These are phyloP conservation scores for Syrista parreyssii DNA, from an alignment of 2,888 invertebrate genomes.

Conservation along the genomic window DNA sequence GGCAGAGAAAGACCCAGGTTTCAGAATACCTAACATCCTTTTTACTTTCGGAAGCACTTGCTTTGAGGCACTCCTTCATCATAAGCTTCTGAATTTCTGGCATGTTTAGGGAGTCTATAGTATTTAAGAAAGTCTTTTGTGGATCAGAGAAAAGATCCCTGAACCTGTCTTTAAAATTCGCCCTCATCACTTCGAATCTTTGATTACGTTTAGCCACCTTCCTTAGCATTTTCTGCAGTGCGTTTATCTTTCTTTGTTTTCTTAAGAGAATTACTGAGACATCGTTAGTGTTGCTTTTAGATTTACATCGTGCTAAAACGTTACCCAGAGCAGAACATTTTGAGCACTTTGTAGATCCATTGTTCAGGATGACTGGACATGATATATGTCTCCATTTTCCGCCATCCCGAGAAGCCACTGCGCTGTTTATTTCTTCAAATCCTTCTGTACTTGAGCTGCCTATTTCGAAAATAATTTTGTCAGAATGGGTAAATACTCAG, in stretches of 20 bases:
- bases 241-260: constrained; percentile 35
- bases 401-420: constrained; percentile 45
- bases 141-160: constrained; percentile 19
- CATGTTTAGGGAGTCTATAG: constrained; percentile 39
- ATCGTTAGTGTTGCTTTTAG: constrained; percentile 28
- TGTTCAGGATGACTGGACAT: constrained; percentile 53
- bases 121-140: constrained; percentile 25
- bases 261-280: constrained; percentile 25
- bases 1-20: constrained; percentile 49
- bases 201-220: constrained; percentile 33
- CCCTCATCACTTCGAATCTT: constrained; percentile 26
- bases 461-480: constrained; percentile 3
- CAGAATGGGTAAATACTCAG: background rate
- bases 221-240: constrained; percentile 33
- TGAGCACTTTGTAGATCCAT: constrained; percentile 47
- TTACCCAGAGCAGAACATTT: constrained; percentile 44
- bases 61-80: constrained; percentile 48
- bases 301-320: constrained; percentile 25
- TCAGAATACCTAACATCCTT: constrained; percentile 38
- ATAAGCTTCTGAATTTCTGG: constrained; percentile 50
- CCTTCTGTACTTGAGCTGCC: constrained; percentile 12
- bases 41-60: constrained; percentile 32
- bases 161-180: constrained; percentile 28
- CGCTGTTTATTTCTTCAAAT: constrained; percentile 25
- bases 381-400: constrained; percentile 53